Conservation (phyloP, 2,888 invertebrate genomes). For the Arenicola marina region DNA sequence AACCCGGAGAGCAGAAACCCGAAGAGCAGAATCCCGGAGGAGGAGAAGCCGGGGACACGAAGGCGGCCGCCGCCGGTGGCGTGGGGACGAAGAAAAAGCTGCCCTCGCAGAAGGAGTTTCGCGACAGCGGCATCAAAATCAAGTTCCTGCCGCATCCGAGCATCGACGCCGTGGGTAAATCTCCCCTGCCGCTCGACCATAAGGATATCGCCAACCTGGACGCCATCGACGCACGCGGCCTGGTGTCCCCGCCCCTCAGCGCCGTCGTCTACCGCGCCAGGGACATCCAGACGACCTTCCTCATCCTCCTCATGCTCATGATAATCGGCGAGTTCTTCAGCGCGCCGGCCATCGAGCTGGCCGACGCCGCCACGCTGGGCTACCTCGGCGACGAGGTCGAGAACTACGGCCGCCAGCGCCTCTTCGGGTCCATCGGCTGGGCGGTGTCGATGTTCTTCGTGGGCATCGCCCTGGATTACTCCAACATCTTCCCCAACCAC, state of each 20-base stretch:
- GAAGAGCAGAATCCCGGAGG: background rate
- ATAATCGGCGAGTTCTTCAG: slow-evolving; percentile 97
- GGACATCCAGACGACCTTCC: slow-evolving; percentile 92
- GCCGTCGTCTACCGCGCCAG: slow-evolving; percentile 85
- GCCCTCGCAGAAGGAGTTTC: background rate
- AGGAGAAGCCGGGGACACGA: background rate
- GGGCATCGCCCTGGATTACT: slow-evolving; percentile 80
- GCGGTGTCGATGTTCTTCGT: slow-evolving; percentile 98
- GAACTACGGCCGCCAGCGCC: slow-evolving; percentile 89
- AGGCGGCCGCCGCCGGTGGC: background rate
- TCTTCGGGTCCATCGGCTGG: slow-evolving; percentile 98
- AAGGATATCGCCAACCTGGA: slow-evolving; percentile 43
- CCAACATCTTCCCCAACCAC: slow-evolving; percentile 91
- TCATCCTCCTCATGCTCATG: slow-evolving; percentile 87
- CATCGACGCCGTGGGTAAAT: slow-evolving; percentile 32
- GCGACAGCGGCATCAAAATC: background rate
- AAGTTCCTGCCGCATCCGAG: slow-evolving; percentile 27
- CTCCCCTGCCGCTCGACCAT: slow-evolving; percentile 40
- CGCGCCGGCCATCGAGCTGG: slow-evolving; percentile 90
- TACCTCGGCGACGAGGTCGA: slow-evolving; percentile 78
- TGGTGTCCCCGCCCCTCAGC: slow-evolving; percentile 81
- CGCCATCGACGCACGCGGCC: slow-evolving; percentile 36
- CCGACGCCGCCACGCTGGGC: slow-evolving; percentile 67
- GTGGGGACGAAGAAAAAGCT: background rate
- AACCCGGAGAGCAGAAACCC: background rate